Evolutionary conservation across 1,140 invertebrate species (phyloP), one percentile per base, ranked within the genome.

Genomic region (Pseudachorutes palmiensis): DNA sequence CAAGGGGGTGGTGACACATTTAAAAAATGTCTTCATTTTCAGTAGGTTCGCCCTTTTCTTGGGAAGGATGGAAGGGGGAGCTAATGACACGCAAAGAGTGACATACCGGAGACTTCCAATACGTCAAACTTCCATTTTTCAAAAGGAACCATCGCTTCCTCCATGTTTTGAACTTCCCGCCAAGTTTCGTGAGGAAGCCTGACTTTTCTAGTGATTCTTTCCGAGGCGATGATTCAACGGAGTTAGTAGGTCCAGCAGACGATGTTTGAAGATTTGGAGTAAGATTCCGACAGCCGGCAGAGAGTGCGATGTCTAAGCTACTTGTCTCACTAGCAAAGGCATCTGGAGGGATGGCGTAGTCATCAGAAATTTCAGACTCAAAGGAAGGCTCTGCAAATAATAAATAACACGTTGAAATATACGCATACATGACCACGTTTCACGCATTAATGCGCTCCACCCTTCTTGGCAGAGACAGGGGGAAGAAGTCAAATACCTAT

Each of bases 111-210:
- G 89, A 90, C 79, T 96, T 97, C 88, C 94, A 97, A 78, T 97
- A 97, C 1, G 87, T 89, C 0, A 97, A 80, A 0, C 87, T 86
- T 30, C 92, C 92, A 79, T 96, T 94, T 76, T 92, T 93, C 0
- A 97, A 79, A 0, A 95, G 90, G 76, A 97, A 97, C 88, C 91
- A 97, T 74, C 93, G 82, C 76, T 94, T 91, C 70, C 91, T 82
- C 94, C 94, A 97, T 0, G 92, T 96, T 81, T 96, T 97, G 1
- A 97, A 81, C 80, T 95, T 96, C 16, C 94, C 94, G 57, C 94
- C 92, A 41, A 97, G 82, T 80, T 97, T 97, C 16, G 92, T 92
- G 41, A 97, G 81, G 76, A 94, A 93, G 2, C 94, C 94, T 75
- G 87, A 85, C 80, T 96, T 95, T 75, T 96, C 92, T 28, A 95